Percentiles rank a stretch among this genome's conserved stretches.
Conservation (phyloP, 2,113 vertebrate genomes). For the Gasterosteus aculeatus region DNA sequence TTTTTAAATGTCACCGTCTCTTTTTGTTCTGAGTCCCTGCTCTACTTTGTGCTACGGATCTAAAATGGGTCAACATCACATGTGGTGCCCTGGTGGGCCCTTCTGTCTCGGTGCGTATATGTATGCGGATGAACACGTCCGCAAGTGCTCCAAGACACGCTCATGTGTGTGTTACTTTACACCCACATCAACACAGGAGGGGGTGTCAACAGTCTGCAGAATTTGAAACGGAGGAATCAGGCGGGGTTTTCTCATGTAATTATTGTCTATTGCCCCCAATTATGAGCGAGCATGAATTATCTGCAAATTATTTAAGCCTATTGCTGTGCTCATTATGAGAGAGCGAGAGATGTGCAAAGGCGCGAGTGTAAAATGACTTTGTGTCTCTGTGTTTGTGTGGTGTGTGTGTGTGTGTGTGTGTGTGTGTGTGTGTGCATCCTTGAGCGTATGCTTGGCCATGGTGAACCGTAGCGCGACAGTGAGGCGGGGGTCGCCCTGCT, state of each 20-base stretch:
- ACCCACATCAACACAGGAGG: slow-evolving; percentile 26
- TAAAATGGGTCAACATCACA: slow-evolving; percentile 81
- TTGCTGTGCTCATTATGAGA: slow-evolving; percentile 35
- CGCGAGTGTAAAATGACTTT: slow-evolving; percentile 1
- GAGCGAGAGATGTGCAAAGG: slow-evolving; percentile 3
- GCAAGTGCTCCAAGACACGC: slow-evolving; percentile 39
- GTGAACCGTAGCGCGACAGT: slow-evolving; percentile 47
- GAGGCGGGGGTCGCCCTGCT: slow-evolving; percentile 61
- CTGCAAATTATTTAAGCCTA: slow-evolving; percentile 48
- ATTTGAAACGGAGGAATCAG: neutral
- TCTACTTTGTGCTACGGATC: slow-evolving; percentile 80
- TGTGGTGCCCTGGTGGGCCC: slow-evolving; percentile 76
- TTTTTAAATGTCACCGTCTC: slow-evolving; percentile 82
- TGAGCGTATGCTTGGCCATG: slow-evolving; percentile 24
- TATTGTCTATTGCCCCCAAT: slow-evolving; percentile 47
- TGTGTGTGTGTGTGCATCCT: neutral
- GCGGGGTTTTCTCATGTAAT: slow-evolving; percentile 46
- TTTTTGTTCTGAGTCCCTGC: slow-evolving; percentile 80
- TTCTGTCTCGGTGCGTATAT: slow-evolving; percentile 62
- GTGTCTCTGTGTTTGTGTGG: neutral
- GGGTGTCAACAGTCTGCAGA: slow-evolving; percentile 41
- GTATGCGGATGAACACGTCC: slow-evolving; percentile 39
- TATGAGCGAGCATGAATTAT: slow-evolving; percentile 43
- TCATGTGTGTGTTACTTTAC: slow-evolving; percentile 40
- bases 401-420: neutral